These are phyloP conservation scores for Mastomys natalensis DNA, from an alignment of 2,113 vertebrate genomes.

Conservation along the genomic window DNA sequence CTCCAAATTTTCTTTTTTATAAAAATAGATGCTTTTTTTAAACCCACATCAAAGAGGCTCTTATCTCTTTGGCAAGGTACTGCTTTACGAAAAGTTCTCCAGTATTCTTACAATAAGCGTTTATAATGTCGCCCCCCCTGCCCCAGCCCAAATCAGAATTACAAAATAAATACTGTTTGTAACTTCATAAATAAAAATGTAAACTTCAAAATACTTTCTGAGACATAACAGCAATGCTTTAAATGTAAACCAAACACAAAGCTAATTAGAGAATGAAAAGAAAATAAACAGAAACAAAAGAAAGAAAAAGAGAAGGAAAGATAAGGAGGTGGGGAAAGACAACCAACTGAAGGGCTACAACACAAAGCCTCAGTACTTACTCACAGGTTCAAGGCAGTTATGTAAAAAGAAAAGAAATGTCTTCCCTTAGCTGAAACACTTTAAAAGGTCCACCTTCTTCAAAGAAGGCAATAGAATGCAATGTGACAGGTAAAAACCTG, in stretches of 20 bases:
- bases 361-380: constrained; percentile 92
- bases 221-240: constrained; percentile 87
- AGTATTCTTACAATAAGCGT: constrained; percentile 97
- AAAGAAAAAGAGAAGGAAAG: neutral
- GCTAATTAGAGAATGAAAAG: constrained; percentile 83
- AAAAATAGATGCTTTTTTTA: constrained; percentile 99
- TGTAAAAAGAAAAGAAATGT: constrained; percentile 89
- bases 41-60: constrained; percentile 99
- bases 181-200: constrained; percentile 91
- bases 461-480: constrained; percentile 94
- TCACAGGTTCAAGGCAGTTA: constrained; percentile 91
- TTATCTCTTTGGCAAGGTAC: constrained; percentile 99
- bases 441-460: constrained; percentile 93
- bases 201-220: constrained; percentile 90
- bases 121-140: constrained; percentile 94
- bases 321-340: constrained; percentile 78
- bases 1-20: constrained; percentile 97
- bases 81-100: constrained; percentile 98
- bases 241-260: constrained; percentile 89
- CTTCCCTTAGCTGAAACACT: constrained; percentile 92
- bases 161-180: constrained; percentile 91
- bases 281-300: constrained; percentile 19
- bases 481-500: constrained; percentile 93
- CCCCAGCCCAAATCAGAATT: constrained; percentile 93
- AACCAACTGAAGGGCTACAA: constrained; percentile 83